These are phyloP conservation scores for Drosophila ananassae DNA, from an alignment of 1,140 invertebrate genomes.

Conservation along the genomic window DNA sequence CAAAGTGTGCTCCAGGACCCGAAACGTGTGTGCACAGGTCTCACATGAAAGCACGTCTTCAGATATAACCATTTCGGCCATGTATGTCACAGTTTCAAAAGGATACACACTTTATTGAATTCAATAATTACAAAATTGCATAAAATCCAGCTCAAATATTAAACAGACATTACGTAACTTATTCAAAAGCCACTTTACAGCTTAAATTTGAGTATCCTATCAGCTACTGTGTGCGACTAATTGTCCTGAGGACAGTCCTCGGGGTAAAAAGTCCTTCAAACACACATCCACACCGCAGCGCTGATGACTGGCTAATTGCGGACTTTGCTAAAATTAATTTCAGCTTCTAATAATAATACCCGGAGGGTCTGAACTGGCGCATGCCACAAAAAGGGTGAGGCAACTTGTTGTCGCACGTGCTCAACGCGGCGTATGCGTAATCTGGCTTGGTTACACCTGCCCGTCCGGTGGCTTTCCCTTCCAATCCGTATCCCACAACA, in stretches of 20 bases:
- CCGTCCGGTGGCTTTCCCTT: background rate
- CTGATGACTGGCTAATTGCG: constrained; percentile 71
- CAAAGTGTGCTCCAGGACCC: constrained; percentile 14
- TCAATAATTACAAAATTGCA: too few relatives aligned
- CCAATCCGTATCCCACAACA: constrained; percentile 1
- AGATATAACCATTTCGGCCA: background rate
- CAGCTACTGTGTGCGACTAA: constrained; percentile 7
- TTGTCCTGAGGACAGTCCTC: constrained; percentile 4
- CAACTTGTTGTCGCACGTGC: constrained; percentile 61
- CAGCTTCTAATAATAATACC: constrained; percentile 72
- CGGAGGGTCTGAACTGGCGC: constrained; percentile 35
- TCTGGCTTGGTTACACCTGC: constrained; percentile 26
- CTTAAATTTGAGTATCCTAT: background rate
- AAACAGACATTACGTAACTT: too few relatives aligned
- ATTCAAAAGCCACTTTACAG: too few relatives aligned
- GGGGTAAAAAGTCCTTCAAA: constrained; percentile 2
- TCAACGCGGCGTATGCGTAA: constrained; percentile 58
- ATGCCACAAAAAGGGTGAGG: background rate
- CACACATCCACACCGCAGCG: constrained; percentile 9
- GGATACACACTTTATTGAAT: too few relatives aligned
- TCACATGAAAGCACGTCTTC: background rate
- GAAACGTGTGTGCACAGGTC: constrained; percentile 40
- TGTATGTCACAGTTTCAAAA: background rate
- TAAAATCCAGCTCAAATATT: too few relatives aligned
- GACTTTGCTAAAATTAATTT: constrained; percentile 78